phyloP scores from a whole-genome alignment of 2,113 vertebrate species.

The Telmatochromis brichardi region DNA sequence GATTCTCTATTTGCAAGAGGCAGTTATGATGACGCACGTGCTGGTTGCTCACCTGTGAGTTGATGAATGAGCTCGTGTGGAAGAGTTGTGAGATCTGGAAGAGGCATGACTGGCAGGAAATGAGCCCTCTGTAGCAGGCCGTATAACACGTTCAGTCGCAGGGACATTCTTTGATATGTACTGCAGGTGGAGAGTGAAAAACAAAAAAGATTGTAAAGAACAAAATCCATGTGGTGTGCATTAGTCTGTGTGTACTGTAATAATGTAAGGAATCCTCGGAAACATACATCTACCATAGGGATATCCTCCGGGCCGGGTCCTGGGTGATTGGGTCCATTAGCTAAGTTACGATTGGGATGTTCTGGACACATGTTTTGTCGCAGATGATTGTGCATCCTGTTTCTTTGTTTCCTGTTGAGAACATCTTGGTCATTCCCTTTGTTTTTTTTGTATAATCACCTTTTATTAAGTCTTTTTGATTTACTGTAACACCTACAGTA shows the following conservation, averaged over 20 bases:
- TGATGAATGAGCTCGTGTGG: constrained; percentile 88
- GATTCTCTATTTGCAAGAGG: not conserved
- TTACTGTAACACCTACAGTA: not conserved
- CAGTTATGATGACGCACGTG: not conserved
- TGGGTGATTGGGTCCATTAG: constrained; percentile 93
- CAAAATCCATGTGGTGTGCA: not conserved
- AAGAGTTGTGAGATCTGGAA: constrained; percentile 93
- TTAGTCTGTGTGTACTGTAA: not conserved
- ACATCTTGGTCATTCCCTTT: constrained; percentile 4
- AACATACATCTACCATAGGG: constrained; percentile 93
- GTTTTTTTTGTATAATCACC: not conserved
- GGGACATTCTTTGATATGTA: constrained; percentile 95
- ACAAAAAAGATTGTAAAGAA: not conserved
- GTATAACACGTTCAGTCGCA: constrained; percentile 87
- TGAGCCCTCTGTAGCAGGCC: constrained; percentile 84
- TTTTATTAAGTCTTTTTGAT: not conserved
- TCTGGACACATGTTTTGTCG: constrained; percentile 94
- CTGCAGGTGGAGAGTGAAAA: constrained; percentile 57
- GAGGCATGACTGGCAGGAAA: constrained; percentile 92
- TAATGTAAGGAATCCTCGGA: not conserved
- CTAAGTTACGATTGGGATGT: constrained; percentile 89
- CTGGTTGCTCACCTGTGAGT: constrained; percentile 80
- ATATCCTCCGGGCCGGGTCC: constrained; percentile 94
- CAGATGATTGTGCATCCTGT: constrained; percentile 96
- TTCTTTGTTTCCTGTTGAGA: constrained; percentile 87